Evolutionary conservation across 2,888 invertebrate species (phyloP).

Genomic region (Geotrupes spiniger): DNA sequence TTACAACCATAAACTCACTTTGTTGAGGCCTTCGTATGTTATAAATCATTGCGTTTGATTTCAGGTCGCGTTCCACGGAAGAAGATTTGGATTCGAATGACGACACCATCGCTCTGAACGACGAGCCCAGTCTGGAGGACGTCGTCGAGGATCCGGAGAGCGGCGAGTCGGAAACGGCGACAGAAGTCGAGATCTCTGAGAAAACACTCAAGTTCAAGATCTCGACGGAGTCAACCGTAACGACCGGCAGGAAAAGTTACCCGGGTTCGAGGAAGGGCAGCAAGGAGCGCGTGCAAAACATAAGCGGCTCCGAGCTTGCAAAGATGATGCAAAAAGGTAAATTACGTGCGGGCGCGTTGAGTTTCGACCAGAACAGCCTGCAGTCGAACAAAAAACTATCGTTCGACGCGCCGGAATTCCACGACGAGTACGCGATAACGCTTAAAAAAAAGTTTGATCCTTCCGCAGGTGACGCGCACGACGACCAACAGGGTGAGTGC

Average conservation of each 20-base stretch:
- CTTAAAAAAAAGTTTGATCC: constrained; percentile 41
- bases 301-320: constrained; percentile 50
- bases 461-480: constrained; percentile 31
- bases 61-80: constrained; percentile 52
- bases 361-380: constrained; percentile 32
- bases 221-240: constrained; percentile 61
- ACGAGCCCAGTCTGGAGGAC: constrained; percentile 51
- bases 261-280: constrained; percentile 69
- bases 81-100: constrained; percentile 52
- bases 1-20: no score
- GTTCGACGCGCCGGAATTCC: constrained; percentile 47
- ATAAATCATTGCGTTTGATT: constrained; percentile 15
- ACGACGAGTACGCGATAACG: constrained; percentile 45
- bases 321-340: constrained; percentile 52
- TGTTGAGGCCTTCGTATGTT: no score
- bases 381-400: constrained; percentile 44
- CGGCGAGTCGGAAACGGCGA: constrained; percentile 66
- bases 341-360: constrained; percentile 38
- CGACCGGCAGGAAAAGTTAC: constrained; percentile 58
- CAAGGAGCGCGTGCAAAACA: constrained; percentile 56
- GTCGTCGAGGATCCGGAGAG: constrained; percentile 58
- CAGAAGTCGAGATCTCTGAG: constrained; percentile 72
- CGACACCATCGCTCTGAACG: constrained; percentile 45
- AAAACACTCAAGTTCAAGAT: constrained; percentile 74
- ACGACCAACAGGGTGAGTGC: constrained; percentile 34